Conservation (phyloP, 2,113 vertebrate species). For the Erythrolamprus reginae region DNA sequence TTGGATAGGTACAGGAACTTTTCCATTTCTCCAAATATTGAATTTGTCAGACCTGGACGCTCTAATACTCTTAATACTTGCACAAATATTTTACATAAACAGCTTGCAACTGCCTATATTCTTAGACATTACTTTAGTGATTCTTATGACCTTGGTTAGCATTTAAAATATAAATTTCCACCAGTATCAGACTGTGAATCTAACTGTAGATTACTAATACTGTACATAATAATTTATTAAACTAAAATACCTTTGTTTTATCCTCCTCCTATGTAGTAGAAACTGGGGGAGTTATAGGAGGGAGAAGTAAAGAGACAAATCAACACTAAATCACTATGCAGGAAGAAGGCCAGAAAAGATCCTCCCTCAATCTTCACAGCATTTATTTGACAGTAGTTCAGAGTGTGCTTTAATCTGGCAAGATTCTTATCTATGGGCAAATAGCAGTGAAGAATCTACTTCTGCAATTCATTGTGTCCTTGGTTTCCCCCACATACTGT, state of each 20-base stretch:
- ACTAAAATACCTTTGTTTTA: neutral
- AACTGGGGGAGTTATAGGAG: neutral
- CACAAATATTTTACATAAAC: neutral
- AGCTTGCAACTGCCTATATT: neutral
- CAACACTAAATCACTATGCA: neutral
- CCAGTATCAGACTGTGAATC: neutral
- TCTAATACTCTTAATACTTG: neutral
- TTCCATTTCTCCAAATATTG: neutral
- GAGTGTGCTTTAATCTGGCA: neutral
- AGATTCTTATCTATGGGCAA: neutral
- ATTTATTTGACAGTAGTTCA: neutral
- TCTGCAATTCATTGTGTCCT: neutral
- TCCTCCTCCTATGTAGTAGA: neutral
- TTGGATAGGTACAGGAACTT: neutral
- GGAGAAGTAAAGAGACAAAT: neutral
- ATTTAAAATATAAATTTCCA: neutral
- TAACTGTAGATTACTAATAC: neutral
- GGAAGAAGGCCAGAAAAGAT: neutral
- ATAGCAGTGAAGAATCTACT: neutral
- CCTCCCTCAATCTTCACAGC: neutral
- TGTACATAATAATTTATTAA: neutral
- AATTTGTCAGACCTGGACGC: neutral
- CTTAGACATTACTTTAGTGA: neutral
- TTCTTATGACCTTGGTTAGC: neutral
- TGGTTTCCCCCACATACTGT: neutral